phyloP scores from a whole-genome alignment of 2,797 vertebrate genomes.

The Smutsia gigantea region DNA sequence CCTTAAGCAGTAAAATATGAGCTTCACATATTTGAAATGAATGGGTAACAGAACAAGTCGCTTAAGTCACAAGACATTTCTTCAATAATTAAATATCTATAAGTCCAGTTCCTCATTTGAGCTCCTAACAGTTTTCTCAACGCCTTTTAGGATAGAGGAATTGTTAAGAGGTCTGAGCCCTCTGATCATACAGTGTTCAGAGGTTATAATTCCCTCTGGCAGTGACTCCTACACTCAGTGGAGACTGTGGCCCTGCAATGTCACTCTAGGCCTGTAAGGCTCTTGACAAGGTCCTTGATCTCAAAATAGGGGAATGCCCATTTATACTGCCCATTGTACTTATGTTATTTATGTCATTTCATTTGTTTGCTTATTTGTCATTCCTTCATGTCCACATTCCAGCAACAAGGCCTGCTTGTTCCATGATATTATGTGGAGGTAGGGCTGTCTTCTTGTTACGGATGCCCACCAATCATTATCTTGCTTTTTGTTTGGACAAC shows the following conservation, averaged over 20 bases:
- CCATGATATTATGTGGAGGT: fast-evolving
- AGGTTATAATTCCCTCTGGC: neutral
- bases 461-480: neutral
- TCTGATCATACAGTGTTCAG: neutral
- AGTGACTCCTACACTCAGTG: neutral
- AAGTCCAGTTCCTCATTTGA: neutral
- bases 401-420: fast-evolving
- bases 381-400: neutral
- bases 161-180: neutral
- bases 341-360: neutral
- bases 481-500: neutral
- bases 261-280: neutral
- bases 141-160: neutral
- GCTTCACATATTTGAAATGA: conserved; percentile 27
- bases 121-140: neutral
- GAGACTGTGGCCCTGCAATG: neutral
- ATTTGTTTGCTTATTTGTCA: neutral
- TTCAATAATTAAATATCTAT: neutral
- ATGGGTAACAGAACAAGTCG: neutral
- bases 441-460: neutral
- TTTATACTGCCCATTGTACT: neutral
- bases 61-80: neutral
- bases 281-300: neutral
- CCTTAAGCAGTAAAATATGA: neutral
- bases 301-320: neutral